Conservation (phyloP, 2,113 vertebrate species). For the Vanacampus margaritifer region DNA sequence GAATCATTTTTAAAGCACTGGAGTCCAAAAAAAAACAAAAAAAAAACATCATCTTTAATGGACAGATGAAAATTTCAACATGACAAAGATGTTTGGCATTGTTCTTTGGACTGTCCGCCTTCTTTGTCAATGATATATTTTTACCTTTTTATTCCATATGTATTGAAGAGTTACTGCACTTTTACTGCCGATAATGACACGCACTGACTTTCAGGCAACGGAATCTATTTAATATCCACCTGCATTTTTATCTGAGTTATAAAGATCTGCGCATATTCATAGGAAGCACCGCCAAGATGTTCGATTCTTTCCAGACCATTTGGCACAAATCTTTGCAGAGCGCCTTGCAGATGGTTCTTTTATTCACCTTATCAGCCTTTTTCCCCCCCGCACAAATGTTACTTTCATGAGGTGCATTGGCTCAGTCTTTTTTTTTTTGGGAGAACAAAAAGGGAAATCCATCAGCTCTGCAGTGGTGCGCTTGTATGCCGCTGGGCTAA, state of each 20-base stretch:
- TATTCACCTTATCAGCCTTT: conserved; percentile 68
- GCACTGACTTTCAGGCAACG: conserved; percentile 51
- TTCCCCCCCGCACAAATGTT: conserved; percentile 32
- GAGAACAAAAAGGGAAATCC: conserved; percentile 73
- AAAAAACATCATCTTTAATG: not conserved
- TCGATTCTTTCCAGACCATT: conserved; percentile 82
- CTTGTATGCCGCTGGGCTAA: conserved; percentile 59
- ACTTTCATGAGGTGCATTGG: conserved; percentile 60
- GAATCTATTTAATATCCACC: conserved; percentile 74
- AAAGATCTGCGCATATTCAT: conserved; percentile 73
- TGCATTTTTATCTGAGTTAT: conserved; percentile 67
- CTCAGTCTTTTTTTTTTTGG: conserved; percentile 60
- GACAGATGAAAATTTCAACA: not conserved
- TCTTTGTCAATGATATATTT: conserved; percentile 13
- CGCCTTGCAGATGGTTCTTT: conserved; percentile 77
- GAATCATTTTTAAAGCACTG: not conserved
- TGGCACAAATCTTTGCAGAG: conserved; percentile 69
- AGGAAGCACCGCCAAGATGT: conserved; percentile 68
- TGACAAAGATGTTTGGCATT: conserved; percentile 7
- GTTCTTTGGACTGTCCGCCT: not conserved
- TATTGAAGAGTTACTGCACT: conserved; percentile 36
- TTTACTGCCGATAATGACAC: conserved; percentile 48
- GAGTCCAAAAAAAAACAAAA: not conserved
- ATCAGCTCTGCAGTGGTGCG: conserved; percentile 73
- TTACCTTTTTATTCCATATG: not conserved